Evolutionary conservation across 1,140 invertebrate species (phyloP).

Genomic region (Reticulitermes speratus): DNA sequence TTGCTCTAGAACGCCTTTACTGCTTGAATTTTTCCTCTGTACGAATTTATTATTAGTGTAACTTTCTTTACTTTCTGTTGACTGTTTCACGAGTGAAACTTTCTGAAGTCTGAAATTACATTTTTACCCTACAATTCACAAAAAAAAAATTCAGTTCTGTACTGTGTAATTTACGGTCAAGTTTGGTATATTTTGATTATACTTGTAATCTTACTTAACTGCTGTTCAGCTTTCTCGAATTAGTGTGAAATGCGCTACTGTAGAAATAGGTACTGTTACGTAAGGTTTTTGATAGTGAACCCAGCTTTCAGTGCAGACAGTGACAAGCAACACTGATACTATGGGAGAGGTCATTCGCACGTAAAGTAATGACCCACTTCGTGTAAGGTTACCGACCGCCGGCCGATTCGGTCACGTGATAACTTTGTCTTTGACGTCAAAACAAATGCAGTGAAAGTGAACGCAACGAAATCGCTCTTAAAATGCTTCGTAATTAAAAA

Average conservation of each 20-base stretch:
- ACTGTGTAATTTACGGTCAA: not conserved
- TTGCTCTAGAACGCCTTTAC: too few species aligned
- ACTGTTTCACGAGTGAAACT: not conserved
- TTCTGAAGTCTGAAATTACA: not conserved
- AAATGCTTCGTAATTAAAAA: not conserved
- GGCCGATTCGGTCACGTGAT: not conserved
- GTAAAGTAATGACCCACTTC: constrained; percentile 7
- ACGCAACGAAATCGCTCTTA: not conserved
- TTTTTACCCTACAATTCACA: not conserved
- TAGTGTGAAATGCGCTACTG: not conserved
- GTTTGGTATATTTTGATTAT: not conserved
- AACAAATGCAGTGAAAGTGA: not conserved
- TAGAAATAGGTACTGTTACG: not conserved
- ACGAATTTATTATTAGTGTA: too few species aligned
- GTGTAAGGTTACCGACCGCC: not conserved
- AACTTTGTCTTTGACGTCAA: not conserved
- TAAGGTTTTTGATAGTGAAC: not conserved
- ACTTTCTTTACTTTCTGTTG: too few species aligned
- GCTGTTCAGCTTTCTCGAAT: not conserved
- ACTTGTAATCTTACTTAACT: not conserved
- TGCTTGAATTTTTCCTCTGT: too few species aligned
- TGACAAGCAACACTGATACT: constrained; percentile 3
- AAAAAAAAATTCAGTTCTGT: not conserved
- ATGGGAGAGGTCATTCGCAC: not conserved
- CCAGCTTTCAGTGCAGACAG: not conserved